Conservation (phyloP, 2,113 vertebrate species). For the Pygoscelis adeliae region DNA sequence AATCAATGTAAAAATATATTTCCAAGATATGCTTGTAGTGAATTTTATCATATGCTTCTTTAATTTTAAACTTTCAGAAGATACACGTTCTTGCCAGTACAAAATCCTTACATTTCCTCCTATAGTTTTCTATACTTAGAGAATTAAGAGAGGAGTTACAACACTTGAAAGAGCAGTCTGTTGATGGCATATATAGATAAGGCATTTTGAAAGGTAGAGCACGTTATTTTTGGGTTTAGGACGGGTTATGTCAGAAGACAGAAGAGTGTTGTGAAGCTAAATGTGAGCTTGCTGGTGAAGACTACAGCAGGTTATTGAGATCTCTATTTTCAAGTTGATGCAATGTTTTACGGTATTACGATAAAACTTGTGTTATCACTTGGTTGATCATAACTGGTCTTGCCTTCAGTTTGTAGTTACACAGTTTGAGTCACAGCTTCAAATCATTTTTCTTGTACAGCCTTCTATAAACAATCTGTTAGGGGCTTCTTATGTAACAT, state of each 20-base stretch:
- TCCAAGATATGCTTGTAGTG: background rate
- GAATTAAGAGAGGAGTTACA: background rate
- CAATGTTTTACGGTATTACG: background rate
- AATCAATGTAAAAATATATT: constrained; percentile 17
- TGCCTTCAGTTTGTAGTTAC: constrained; percentile 16
- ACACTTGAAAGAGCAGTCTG: background rate
- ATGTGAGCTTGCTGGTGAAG: background rate
- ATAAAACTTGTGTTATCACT: background rate
- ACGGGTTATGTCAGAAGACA: background rate
- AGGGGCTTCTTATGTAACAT: constrained; percentile 42
- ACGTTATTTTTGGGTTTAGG: background rate
- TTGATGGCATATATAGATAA: background rate
- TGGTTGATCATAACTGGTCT: background rate
- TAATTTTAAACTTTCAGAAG: background rate
- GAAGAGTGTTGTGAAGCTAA: background rate
- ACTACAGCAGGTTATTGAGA: background rate
- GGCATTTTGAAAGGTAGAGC: background rate
- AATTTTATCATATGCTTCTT: background rate
- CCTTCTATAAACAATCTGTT: constrained; percentile 42
- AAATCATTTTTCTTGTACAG: constrained; percentile 15
- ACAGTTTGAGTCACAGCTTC: constrained; percentile 47
- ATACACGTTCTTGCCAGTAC: background rate
- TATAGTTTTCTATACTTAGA: background rate
- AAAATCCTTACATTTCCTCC: background rate
- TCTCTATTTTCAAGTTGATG: background rate